Evolutionary conservation across 2,797 vertebrate species (phyloP).

Genomic region (Cirrhinus mrigala): DNA sequence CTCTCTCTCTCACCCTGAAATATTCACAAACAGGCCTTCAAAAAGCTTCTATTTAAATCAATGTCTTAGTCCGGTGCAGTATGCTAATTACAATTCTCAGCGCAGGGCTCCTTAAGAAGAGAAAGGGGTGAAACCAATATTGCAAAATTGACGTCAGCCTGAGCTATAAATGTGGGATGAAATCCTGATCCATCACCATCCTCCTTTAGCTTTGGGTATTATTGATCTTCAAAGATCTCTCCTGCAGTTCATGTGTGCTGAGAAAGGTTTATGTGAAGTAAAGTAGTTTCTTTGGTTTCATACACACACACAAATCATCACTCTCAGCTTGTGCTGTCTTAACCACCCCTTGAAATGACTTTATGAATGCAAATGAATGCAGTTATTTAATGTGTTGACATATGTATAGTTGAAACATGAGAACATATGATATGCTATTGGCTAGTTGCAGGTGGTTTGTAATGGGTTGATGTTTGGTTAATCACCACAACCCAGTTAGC

Average conservation of each 20-base stretch:
- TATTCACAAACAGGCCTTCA: slow-evolving; percentile 17
- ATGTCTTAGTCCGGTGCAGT: neutral
- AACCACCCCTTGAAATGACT: neutral
- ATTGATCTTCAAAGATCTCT: neutral
- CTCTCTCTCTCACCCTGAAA: slow-evolving; percentile 25
- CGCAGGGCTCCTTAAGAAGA: neutral
- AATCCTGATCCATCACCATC: slow-evolving; percentile 16
- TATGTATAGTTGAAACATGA: neutral
- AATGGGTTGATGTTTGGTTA: neutral
- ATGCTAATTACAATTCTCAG: slow-evolving; percentile 3
- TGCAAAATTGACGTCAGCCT: neutral
- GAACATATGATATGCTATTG: neutral
- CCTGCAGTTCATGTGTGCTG: neutral
- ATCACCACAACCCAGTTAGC: neutral
- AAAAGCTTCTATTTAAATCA: slow-evolving; percentile 34
- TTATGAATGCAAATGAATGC: neutral
- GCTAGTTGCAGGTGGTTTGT: neutral
- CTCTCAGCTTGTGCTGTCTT: neutral
- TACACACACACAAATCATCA: neutral
- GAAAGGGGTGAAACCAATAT: neutral
- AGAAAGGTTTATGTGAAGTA: neutral
- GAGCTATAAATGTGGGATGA: neutral
- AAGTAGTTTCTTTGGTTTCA: slow-evolving; percentile 8
- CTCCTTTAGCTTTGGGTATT: neutral
- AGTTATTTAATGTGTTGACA: neutral